These are phyloP conservation scores for Lordiphosa mommai DNA, from an alignment of 1,140 invertebrate species.

Conservation along the genomic window DNA sequence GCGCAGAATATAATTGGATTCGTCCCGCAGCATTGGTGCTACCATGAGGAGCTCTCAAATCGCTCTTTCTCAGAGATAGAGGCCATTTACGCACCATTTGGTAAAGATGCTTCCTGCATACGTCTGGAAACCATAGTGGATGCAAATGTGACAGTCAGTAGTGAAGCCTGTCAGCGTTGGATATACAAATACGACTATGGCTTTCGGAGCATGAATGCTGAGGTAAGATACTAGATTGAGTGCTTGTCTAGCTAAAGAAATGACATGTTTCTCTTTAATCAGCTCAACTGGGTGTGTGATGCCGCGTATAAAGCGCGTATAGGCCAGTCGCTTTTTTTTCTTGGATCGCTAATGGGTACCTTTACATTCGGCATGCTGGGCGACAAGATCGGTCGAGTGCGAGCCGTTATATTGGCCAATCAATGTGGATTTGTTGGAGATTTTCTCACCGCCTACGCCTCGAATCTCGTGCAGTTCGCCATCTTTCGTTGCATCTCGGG, in stretches of 20 bases:
- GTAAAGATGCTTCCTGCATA: conserved; percentile 49
- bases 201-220: conserved; percentile 81
- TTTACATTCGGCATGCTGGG: conserved; percentile 81
- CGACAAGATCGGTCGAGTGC: conserved; percentile 82
- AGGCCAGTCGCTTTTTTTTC: conserved; percentile 82
- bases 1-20: conserved; percentile 82
- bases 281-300: conserved; percentile 83
- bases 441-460: conserved; percentile 80
- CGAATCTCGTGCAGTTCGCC: conserved; percentile 79
- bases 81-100: conserved; percentile 47
- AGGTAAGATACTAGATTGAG: conserved; percentile 68
- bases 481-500: conserved; percentile 82
- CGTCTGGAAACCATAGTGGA: conserved; percentile 37
- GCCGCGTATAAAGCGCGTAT: conserved; percentile 81
- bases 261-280: background rate
- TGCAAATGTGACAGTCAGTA: conserved; percentile 40
- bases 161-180: conserved; percentile 76
- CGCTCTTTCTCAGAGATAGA: conserved; percentile 55
- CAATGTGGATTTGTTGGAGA: conserved; percentile 81
- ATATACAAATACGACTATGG: conserved; percentile 80
- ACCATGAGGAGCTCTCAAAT: conserved; percentile 55
- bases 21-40: conserved; percentile 80
- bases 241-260: background rate
- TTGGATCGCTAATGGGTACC: conserved; percentile 82
- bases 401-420: conserved; percentile 81